These are phyloP conservation scores for Polylopha cassiicola DNA, from an alignment of 2,888 invertebrate genomes.

Conservation along the genomic window DNA sequence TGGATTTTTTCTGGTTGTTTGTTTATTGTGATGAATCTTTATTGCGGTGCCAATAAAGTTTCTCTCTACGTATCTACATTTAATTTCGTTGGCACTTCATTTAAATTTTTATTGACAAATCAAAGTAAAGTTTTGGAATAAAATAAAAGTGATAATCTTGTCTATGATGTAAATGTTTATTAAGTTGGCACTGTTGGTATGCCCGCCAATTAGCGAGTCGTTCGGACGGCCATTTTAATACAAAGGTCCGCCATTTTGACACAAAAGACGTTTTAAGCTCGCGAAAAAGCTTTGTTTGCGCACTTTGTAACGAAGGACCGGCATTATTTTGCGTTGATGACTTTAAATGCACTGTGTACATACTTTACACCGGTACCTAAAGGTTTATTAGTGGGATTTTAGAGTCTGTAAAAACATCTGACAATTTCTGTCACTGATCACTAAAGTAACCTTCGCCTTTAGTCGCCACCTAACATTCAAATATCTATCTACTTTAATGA, in stretches of 20 bases:
- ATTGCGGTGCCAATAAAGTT: slow-evolving; percentile 44
- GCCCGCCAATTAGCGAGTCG: slow-evolving; percentile 68
- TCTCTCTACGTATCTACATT: slow-evolving; percentile 25
- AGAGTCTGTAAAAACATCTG: slow-evolving; percentile 49
- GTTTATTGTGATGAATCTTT: slow-evolving; percentile 72
- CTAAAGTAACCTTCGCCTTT: too few species aligned
- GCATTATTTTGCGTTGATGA: slow-evolving; percentile 52
- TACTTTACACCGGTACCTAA: slow-evolving; percentile 33
- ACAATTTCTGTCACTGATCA: slow-evolving; percentile 22
- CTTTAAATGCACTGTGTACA: slow-evolving; percentile 36
- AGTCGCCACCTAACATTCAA: too few species aligned
- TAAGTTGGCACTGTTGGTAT: slow-evolving; percentile 36
- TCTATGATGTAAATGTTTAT: slow-evolving; percentile 27
- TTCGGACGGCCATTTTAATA: too few species aligned
- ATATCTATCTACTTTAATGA: too few species aligned
- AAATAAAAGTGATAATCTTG: slow-evolving; percentile 21
- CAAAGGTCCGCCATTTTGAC: slow-evolving; percentile 40
- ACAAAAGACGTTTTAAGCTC: slow-evolving; percentile 60
- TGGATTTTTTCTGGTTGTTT: slow-evolving; percentile 56
- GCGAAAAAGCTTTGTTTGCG: slow-evolving; percentile 53
- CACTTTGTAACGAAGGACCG: slow-evolving; percentile 41
- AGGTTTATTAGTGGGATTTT: slow-evolving; percentile 51
- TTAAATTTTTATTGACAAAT: slow-evolving; percentile 22
- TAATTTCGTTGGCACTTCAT: slow-evolving; percentile 26
- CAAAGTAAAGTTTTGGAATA: too few species aligned